These are phyloP conservation scores for human DNA, from an alignment of 2,113 vertebrate genomes.

Conservation along the genomic window DNA sequence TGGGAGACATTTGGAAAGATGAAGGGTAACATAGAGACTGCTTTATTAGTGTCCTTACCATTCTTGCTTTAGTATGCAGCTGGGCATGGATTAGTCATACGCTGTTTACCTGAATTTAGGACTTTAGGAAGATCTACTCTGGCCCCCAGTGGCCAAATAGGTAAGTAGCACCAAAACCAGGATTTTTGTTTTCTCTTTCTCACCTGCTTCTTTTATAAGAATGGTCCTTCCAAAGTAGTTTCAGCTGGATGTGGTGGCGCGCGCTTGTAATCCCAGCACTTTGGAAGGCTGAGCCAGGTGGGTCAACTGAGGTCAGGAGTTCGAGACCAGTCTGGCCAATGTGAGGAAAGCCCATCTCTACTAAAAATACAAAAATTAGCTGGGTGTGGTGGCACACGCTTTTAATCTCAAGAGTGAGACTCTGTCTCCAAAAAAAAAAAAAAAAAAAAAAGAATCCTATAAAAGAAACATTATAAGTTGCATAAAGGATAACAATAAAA, in stretches of 20 bases:
- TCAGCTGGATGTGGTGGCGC: neutral
- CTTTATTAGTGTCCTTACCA: neutral
- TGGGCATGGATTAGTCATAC: neutral
- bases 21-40: neutral
- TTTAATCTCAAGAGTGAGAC: too few relatives aligned
- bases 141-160: conserved; percentile 69
- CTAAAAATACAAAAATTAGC: too few relatives aligned
- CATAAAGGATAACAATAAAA: neutral
- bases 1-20: neutral
- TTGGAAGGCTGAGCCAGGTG: too few relatives aligned
- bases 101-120: neutral
- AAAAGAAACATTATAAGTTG: neutral
- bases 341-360: too few relatives aligned
- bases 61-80: neutral
- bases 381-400: too few relatives aligned
- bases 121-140: conserved; percentile 57
- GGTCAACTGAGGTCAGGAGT: too few relatives aligned
- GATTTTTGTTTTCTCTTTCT: neutral
- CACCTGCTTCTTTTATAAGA: conserved; percentile 12
- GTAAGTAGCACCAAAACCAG: conserved; percentile 52
- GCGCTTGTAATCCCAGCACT: too few relatives aligned
- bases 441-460: neutral
- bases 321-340: too few relatives aligned
- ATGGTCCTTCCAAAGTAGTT: neutral
- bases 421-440: too few relatives aligned